Percentiles rank a stretch among this genome's conserved stretches.
These are phyloP conservation scores for Cordilura impudica DNA, from an alignment of 2,888 invertebrate genomes.

Conservation along the genomic window DNA sequence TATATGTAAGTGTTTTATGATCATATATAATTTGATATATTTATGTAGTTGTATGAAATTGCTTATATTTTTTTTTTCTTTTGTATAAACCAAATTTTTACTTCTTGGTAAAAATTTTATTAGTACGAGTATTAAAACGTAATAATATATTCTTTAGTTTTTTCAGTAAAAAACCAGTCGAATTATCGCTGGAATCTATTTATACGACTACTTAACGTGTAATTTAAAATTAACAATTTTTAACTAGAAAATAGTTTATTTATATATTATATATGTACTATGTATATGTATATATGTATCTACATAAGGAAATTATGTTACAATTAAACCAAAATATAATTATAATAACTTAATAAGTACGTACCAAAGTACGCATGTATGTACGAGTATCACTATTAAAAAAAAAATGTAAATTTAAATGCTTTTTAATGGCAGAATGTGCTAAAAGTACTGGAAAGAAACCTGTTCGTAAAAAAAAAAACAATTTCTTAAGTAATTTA, in stretches of 20 bases:
- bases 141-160: too few relatives aligned
- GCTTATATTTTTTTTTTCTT: too few relatives aligned
- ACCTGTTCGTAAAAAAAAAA: slow-evolving; percentile 20
- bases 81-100: too few relatives aligned
- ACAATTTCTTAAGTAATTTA: slow-evolving; percentile 46
- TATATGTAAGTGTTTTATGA: too few relatives aligned
- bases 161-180: slow-evolving; percentile 60
- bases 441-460: neutral
- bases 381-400: slow-evolving; percentile 32
- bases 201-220: slow-evolving; percentile 45
- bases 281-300: neutral
- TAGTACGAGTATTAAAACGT: too few relatives aligned
- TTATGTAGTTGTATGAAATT: too few relatives aligned
- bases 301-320: slow-evolving; percentile 15
- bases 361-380: slow-evolving; percentile 12
- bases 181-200: slow-evolving; percentile 57
- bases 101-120: too few relatives aligned
- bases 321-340: slow-evolving; percentile 10
- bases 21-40: too few relatives aligned
- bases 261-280: too few relatives aligned
- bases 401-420: neutral
- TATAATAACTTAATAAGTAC: slow-evolving; percentile 7
- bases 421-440: slow-evolving; percentile 28
- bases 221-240: slow-evolving; percentile 21
- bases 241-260: slow-evolving; percentile 23